These are phyloP conservation scores for Pantala flavescens DNA, from an alignment of 1,140 invertebrate genomes.

Conservation along the genomic window DNA sequence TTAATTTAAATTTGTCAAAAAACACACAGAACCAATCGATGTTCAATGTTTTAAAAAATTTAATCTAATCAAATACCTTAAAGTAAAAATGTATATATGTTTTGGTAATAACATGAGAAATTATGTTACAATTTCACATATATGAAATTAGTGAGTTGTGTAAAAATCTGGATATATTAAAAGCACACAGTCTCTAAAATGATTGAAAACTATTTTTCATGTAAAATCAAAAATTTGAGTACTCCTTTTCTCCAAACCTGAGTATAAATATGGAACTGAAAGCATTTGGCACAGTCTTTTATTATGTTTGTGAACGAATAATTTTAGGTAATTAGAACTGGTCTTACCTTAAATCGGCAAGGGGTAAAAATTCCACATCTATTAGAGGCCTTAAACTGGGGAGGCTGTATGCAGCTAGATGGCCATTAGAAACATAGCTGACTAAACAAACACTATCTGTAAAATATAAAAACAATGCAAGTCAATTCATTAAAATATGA, in stretches of 20 bases:
- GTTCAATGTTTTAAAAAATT: too few species aligned
- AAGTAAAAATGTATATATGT: too few species aligned
- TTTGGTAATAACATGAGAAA: too few species aligned
- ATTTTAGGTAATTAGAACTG: constrained; percentile 8
- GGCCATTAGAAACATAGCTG: constrained; percentile 88
- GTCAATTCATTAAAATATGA: not conserved
- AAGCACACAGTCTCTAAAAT: not conserved
- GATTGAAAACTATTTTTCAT: not conserved
- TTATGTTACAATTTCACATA: too few species aligned
- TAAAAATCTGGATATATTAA: not conserved
- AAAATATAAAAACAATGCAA: constrained; percentile 26
- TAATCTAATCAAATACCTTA: too few species aligned
- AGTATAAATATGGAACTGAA: not conserved
- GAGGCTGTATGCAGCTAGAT: constrained; percentile 82
- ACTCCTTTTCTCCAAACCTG: not conserved
- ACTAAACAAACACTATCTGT: constrained; percentile 88
- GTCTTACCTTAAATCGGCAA: constrained; percentile 82
- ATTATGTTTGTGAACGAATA: not conserved
- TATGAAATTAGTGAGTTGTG: too few species aligned
- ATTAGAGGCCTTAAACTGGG: constrained; percentile 83
- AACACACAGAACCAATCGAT: too few species aligned
- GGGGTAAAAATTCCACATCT: constrained; percentile 86
- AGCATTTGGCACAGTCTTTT: not conserved
- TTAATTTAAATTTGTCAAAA: not conserved
- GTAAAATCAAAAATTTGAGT: not conserved